Base-by-base conservation (phyloP, 2,888 invertebrate species). In the Chalcosyrphus nemorum region DNA sequence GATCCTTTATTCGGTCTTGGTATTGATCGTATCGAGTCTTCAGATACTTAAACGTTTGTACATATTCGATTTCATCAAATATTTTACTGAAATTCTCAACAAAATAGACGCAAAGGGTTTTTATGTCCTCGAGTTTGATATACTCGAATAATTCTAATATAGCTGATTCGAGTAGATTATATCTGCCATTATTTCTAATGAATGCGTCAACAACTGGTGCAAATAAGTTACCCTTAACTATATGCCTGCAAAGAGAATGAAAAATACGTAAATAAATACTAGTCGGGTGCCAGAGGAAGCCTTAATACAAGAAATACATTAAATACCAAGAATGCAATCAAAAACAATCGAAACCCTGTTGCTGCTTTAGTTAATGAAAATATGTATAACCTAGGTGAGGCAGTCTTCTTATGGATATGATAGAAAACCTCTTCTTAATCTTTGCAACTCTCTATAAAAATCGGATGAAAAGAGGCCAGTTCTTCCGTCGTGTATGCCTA, bases 81-180 rank as follows among this genome's bases (percentile, higher is more conserved):
- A 96, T 95, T 92, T 97, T 97, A 88, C 97, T 97, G 92, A 98
- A 99, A 92, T 96, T 97, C 92, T 99, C 99, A 87, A 99, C 97
- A 87, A 99, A 96, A 92, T 99, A 97, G 80, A 96, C 95, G 93
- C 96, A 97, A 88, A 97, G 93, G 45, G 96, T 95, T 92, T 97
- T 97, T 81, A 97, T 96, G 91, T 97, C 97, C 93, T 97, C 97
- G 92, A 96, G 92, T 93, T 97, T 97, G 87, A 99, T 98, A 92
- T 97, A 99, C 93, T 99, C 99, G 93, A 99, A 99, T 94, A 99
- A 95, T 93, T 99, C 99, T 91, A 99, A 94, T 91, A 99, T 97
- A 87, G 99, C 99, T 27, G 99, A 99, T 92, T 99, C 99, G 88
- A 99, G 93, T 88, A 99, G 94, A 93, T 99, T 99, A 93, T 99